These are phyloP conservation scores for Philotrypesis tridentata DNA, from an alignment of 1,140 invertebrate species.

Conservation along the genomic window DNA sequence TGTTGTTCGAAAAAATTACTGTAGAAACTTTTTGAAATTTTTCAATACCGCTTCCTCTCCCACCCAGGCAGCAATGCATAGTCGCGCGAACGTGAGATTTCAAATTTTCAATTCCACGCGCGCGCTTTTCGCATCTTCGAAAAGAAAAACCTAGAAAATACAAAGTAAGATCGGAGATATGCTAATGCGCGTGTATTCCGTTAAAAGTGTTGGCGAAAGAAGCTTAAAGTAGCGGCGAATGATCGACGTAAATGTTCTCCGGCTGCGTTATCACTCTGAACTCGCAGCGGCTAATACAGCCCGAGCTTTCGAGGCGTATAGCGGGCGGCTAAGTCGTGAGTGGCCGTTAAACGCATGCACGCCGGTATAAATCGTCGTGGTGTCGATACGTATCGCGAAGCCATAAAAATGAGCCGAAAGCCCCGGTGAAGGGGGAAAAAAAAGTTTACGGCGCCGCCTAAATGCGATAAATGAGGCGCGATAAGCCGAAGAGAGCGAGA, in stretches of 20 bases:
- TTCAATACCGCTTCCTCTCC: too few relatives aligned
- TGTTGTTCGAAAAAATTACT: too few relatives aligned
- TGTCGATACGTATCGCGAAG: not conserved
- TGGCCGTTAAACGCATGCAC: not conserved
- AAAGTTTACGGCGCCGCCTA: not conserved
- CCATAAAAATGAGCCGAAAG: not conserved
- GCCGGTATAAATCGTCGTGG: not conserved
- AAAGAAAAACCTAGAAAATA: too few relatives aligned
- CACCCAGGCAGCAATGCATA: too few relatives aligned
- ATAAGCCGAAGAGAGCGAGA: not conserved
- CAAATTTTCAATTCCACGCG: too few relatives aligned
- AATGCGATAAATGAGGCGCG: not conserved
- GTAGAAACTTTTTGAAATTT: too few relatives aligned
- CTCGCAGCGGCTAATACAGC: not conserved
- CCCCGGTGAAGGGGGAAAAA: not conserved
- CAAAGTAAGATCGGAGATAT: not conserved
- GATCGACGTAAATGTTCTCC: not conserved
- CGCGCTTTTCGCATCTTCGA: too few relatives aligned
- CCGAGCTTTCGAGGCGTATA: not conserved
- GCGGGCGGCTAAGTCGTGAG: not conserved
- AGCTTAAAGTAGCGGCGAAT: not conserved
- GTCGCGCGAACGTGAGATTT: too few relatives aligned
- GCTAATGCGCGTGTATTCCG: too few relatives aligned
- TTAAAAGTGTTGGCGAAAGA: not conserved
- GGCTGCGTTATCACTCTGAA: not conserved